Base-by-base conservation (phyloP, 2,113 vertebrate genomes). In the Xyliphius kryptos region DNA sequence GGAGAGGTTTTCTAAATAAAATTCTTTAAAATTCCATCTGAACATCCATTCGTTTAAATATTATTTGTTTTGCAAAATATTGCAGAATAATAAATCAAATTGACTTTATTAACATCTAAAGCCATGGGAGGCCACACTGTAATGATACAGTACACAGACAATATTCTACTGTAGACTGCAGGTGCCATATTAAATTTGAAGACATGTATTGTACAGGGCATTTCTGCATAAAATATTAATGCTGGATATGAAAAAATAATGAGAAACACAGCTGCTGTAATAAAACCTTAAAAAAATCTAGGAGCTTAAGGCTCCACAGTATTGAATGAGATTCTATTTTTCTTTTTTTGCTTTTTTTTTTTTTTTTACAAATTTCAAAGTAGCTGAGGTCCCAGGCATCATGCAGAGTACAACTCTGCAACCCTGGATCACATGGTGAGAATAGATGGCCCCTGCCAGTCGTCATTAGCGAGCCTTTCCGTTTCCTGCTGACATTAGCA, bases 391-490 rank as follows among this genome's bases (percentile, higher is more conserved):
- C 49, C 71, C 59, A 64, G 55, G 56, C 56, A 55, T 67, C 73
- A 61, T 72, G 77, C 75, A 68, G 77, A 75, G 67, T 36, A 67
- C 37, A 56, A 60, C 61, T 68, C 59, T 2, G 46, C 48, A 47
- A 61, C 63, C 36, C 69, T 17, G 66, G 78, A 81, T 83, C 83
- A 81, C 77, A 84, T 76, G 81, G 72, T 74, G 73, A 52, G 67
- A 79, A 84, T 82, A 78, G 83, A 86, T 79, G 76, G 76, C 66
- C 75, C 63, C 74, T 83, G 82, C 83, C 86, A 82, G 72, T 79
- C 74, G 61, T 75, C 77, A 82, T 88, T 84, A 85, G 77, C 59
- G 32, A 67, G 77, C 73, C 73, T 70, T 74, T 85, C 73, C 68
- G 70, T 83, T 83, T 82, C 76, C 72, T 69, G 69, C 66, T 69